These are phyloP conservation scores for Danio jaintianensis DNA, from an alignment of 2,797 vertebrate species.

Conservation along the genomic window DNA sequence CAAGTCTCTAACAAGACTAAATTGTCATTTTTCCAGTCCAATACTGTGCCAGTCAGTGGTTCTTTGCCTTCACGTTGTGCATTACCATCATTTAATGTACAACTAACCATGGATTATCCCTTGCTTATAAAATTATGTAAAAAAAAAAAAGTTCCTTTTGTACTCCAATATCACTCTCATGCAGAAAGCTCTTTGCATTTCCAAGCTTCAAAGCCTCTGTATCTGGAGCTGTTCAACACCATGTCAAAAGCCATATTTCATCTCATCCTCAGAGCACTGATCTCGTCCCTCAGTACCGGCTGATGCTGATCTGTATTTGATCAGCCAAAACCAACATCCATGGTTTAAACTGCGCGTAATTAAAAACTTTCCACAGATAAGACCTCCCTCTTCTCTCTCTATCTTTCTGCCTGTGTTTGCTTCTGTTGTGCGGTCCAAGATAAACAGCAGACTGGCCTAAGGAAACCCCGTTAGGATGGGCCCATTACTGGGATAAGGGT, in stretches of 20 bases:
- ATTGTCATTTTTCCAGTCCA: no score
- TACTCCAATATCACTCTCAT: not conserved
- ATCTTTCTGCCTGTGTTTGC: conserved; percentile 64
- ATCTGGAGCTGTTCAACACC: conserved; percentile 36
- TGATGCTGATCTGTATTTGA: conserved; percentile 38
- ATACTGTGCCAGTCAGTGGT: no score
- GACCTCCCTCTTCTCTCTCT: conserved; percentile 27
- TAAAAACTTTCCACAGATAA: conserved; percentile 67
- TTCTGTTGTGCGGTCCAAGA: conserved; percentile 66
- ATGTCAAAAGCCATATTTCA: conserved; percentile 32
- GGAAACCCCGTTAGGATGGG: conserved; percentile 51
- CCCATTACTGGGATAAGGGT: conserved; percentile 43
- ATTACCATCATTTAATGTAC: no score
- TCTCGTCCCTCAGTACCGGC: conserved; percentile 20
- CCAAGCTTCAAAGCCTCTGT: conserved; percentile 6
- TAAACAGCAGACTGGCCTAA: conserved; percentile 57
- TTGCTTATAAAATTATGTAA: not conserved
- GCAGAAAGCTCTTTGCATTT: conserved; percentile 10
- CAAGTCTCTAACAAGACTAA: no score
- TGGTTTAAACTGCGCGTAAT: conserved; percentile 63
- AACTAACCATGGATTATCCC: no score
- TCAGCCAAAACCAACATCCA: conserved; percentile 64
- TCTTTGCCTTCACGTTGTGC: no score
- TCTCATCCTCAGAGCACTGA: conserved; percentile 1
- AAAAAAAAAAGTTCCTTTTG: not conserved